Conservation (phyloP, 2,888 invertebrate species). For the Cyclophora punctaria region DNA sequence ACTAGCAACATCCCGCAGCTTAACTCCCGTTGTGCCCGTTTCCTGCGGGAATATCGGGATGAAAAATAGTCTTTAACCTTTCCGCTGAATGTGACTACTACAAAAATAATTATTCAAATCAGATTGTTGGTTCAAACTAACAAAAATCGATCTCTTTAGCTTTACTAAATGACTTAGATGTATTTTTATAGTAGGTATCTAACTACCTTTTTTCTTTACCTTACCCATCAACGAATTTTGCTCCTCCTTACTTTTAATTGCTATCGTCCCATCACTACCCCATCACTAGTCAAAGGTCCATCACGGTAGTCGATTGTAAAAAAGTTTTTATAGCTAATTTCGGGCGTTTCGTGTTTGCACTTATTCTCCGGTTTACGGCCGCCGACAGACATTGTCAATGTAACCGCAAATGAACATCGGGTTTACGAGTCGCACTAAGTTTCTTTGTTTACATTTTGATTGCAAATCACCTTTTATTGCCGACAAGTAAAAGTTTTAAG, state of each 20-base stretch:
- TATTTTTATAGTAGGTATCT: no score
- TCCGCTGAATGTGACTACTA: no score
- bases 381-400: slow-evolving; percentile 42
- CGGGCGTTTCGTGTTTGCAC: slow-evolving; percentile 31
- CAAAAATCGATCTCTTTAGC: no score
- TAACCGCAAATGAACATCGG: slow-evolving; percentile 38
- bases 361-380: slow-evolving; percentile 35
- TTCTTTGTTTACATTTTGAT: slow-evolving; percentile 25
- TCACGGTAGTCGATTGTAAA: slow-evolving; percentile 52
- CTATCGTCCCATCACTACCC: slow-evolving; percentile 16
- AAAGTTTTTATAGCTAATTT: slow-evolving; percentile 72
- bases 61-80: no score
- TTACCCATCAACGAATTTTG: background rate
- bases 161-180: background rate
- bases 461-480: slow-evolving; percentile 13
- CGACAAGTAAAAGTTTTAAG: no score
- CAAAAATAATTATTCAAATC: background rate
- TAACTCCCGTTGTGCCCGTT: no score
- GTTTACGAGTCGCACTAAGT: slow-evolving; percentile 10
- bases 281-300: slow-evolving; percentile 19
- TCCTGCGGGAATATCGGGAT: no score
- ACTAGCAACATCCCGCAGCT: no score
- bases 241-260: background rate
- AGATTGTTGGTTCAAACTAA: background rate
- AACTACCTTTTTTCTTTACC: no score